Evolutionary conservation across 2,113 vertebrate genomes (phyloP).

Genomic region (Macquaria australasica): DNA sequence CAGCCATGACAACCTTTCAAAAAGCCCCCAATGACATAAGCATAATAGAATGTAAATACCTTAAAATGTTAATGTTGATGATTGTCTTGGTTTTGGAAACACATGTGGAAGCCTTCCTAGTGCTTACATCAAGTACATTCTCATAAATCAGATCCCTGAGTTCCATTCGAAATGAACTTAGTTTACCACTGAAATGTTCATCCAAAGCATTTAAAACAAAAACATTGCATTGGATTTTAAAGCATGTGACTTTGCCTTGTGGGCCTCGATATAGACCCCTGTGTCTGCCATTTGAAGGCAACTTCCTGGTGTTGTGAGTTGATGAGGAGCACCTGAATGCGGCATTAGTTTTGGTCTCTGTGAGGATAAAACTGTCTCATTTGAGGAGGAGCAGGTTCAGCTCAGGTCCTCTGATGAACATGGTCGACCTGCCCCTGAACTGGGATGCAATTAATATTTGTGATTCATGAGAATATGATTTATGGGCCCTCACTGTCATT

Average conservation of each 20-base stretch:
- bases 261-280: not conserved
- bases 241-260: not conserved
- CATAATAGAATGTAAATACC: not conserved
- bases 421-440: not conserved
- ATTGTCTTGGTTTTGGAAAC: not conserved
- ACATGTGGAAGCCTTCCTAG: not conserved
- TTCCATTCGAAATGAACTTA: not conserved
- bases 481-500: conserved; percentile 9
- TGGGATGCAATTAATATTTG: conserved; percentile 29
- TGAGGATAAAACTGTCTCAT: not conserved
- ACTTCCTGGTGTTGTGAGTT: not conserved
- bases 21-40: no score
- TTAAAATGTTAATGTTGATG: not conserved
- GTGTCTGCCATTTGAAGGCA: not conserved
- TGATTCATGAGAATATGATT: conserved; percentile 10
- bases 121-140: not conserved
- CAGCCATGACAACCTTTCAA: not conserved
- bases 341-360: not conserved
- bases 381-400: not conserved
- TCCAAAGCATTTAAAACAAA: conserved; percentile 1
- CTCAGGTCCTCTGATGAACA: not conserved
- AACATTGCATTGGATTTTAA: not conserved
- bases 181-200: not conserved
- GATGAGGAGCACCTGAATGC: not conserved
- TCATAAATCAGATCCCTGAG: not conserved